phyloP scores from a whole-genome alignment of 2,888 invertebrate species.

The Pantelozetes paolii region DNA sequence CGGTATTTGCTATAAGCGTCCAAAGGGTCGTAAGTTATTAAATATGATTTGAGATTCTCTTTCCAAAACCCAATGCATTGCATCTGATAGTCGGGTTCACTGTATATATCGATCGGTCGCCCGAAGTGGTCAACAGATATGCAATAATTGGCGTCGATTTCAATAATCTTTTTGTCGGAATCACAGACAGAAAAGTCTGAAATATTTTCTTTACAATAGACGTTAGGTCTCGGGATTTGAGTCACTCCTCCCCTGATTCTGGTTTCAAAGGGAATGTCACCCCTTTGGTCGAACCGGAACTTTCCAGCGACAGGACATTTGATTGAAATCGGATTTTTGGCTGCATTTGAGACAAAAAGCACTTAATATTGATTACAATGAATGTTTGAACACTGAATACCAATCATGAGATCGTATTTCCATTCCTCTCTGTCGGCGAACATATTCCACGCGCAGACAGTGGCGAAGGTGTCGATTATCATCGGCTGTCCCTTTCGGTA shows the following conservation, averaged over 20 bases:
- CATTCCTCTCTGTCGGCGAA: slow-evolving; percentile 77
- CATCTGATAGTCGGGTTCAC: slow-evolving; percentile 91
- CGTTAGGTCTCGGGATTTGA: slow-evolving; percentile 82
- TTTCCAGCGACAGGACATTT: slow-evolving; percentile 95
- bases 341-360: slow-evolving; percentile 36
- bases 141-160: slow-evolving; percentile 92
- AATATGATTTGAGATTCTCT: slow-evolving; percentile 91
- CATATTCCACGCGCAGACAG: slow-evolving; percentile 90
- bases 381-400: slow-evolving; percentile 51
- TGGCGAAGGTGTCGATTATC: slow-evolving; percentile 82
- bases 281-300: slow-evolving; percentile 84
- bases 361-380: background rate
- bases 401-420: slow-evolving; percentile 77
- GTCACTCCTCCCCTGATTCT: slow-evolving; percentile 94
- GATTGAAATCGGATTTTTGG: slow-evolving; percentile 80
- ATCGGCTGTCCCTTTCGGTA: slow-evolving; percentile 68
- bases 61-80: slow-evolving; percentile 98
- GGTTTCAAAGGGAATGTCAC: slow-evolving; percentile 85
- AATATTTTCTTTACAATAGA: slow-evolving; percentile 85
- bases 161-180: slow-evolving; percentile 86
- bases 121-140: slow-evolving; percentile 93
- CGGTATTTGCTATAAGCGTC: slow-evolving; percentile 93
- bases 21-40: slow-evolving; percentile 91
- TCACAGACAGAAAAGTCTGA: slow-evolving; percentile 95
- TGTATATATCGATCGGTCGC: slow-evolving; percentile 89